Evolutionary conservation across 1,140 invertebrate genomes (phyloP).

Genomic region (Reticulitermes speratus): DNA sequence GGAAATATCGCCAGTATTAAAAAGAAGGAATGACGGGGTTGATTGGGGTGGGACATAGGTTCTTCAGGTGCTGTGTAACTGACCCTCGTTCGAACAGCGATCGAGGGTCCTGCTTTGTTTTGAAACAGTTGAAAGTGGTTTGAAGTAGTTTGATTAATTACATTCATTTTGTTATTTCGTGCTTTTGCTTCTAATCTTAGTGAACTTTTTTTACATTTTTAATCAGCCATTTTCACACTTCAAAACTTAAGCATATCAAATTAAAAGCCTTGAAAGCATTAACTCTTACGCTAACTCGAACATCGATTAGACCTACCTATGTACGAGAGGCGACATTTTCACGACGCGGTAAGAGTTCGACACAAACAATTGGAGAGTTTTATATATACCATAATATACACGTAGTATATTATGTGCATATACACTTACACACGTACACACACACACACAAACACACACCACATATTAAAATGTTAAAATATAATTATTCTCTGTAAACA

Average conservation of each 20-base stretch:
- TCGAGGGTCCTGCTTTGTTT: not conserved
- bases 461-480: slow-evolving; percentile 2
- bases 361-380: not conserved
- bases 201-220: not conserved
- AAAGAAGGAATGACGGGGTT: not conserved
- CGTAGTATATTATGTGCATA: slow-evolving; percentile 17
- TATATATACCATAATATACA: not conserved
- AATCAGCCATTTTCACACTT: slow-evolving; percentile 16
- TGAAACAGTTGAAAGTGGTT: slow-evolving; percentile 12
- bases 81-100: not conserved
- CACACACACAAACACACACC: no score
- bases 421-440: not conserved
- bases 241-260: not conserved
- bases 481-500: slow-evolving; percentile 11
- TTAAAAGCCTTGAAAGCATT: not conserved
- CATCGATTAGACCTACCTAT: not conserved
- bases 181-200: slow-evolving; percentile 1
- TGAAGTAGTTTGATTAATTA: not conserved
- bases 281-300: not conserved
- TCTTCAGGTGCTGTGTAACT: not conserved
- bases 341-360: not conserved
- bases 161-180: not conserved
- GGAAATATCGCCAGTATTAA: not conserved
- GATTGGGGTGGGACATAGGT: not conserved
- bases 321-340: not conserved